Evolutionary conservation across 2,888 invertebrate species (phyloP).

Genomic region (Watsonalla binaria): DNA sequence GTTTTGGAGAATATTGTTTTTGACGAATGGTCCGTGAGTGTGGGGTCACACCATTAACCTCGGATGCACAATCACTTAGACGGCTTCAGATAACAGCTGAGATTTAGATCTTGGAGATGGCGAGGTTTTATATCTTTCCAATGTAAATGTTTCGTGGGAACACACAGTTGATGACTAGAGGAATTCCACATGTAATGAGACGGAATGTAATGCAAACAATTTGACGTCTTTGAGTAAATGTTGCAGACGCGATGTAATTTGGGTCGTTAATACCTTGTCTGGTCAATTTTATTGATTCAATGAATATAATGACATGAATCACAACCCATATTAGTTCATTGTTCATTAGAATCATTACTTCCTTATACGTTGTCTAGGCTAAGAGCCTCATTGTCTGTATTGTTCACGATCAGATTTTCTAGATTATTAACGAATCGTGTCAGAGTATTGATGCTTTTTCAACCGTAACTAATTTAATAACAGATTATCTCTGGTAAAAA

Average conservation of each 20-base stretch:
- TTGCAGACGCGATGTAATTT: not conserved
- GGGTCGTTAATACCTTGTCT: not conserved
- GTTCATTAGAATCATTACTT: not conserved
- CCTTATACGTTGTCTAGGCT: not conserved
- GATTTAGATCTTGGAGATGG: not conserved
- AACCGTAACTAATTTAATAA: conserved; percentile 22
- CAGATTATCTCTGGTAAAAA: conserved; percentile 18
- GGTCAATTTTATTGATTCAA: not conserved
- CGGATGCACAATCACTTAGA: conserved; percentile 3
- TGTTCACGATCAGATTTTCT: not conserved
- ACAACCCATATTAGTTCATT: no score
- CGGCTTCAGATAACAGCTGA: not conserved
- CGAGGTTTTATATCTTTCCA: not conserved
- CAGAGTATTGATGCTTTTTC: conserved; percentile 15
- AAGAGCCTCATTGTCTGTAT: not conserved
- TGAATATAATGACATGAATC: no score
- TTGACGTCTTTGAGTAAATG: not conserved
- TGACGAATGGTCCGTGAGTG: conserved; percentile 23
- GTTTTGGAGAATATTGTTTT: conserved; percentile 15
- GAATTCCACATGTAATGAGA: no score
- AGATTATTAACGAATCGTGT: conserved; percentile 3
- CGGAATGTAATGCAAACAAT: no score
- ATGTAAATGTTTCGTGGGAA: not conserved
- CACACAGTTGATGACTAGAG: not conserved
- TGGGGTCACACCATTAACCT: conserved; percentile 39